phyloP scores from a whole-genome alignment of 2,113 vertebrate genomes.

The Engystomops pustulosus region DNA sequence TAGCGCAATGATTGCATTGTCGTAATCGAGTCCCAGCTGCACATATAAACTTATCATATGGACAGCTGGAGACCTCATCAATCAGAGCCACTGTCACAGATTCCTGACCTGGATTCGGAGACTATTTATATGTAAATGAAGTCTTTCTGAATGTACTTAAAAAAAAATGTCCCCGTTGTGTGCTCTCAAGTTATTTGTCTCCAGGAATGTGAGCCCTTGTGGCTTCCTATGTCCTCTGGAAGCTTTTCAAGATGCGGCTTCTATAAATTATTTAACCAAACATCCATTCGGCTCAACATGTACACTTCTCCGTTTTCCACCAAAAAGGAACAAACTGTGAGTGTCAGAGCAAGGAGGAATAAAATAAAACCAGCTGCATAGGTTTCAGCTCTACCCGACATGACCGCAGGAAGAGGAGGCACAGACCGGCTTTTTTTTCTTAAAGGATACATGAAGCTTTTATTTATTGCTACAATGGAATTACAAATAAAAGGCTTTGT shows the following conservation, averaged over 20 bases:
- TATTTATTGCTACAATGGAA: too few species aligned
- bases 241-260: constrained; percentile 25
- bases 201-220: constrained; percentile 37
- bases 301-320: constrained; percentile 11
- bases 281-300: constrained; percentile 21
- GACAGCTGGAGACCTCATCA: constrained; percentile 54
- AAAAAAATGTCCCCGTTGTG: constrained; percentile 38
- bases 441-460: too few species aligned
- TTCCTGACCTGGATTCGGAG: constrained; percentile 51
- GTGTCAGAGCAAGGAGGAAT: not conserved
- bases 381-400: not conserved
- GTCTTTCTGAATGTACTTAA: constrained; percentile 29
- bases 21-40: constrained; percentile 34
- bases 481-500: too few species aligned
- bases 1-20: constrained; percentile 41
- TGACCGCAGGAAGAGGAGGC: too few species aligned
- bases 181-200: constrained; percentile 34
- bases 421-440: too few species aligned
- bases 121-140: constrained; percentile 59
- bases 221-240: constrained; percentile 36
- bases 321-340: not conserved
- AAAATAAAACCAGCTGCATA: not conserved
- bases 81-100: constrained; percentile 38
- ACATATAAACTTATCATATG: constrained; percentile 39
- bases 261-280: constrained; percentile 41